Base-by-base conservation (phyloP, 2,888 invertebrate genomes). In the Trissolcus brochymenae region DNA sequence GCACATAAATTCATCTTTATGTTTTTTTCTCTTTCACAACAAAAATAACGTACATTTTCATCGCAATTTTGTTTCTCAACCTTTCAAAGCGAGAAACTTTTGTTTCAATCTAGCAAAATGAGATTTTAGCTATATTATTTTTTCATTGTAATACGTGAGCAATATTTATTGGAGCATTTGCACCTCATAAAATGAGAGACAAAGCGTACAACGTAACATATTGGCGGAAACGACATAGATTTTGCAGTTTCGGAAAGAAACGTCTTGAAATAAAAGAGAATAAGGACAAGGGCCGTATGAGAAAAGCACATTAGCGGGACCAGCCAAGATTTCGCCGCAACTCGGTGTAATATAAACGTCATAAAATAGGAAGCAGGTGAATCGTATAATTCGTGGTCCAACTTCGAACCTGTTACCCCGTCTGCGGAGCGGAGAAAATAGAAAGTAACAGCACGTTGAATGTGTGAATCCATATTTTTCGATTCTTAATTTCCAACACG, bases 361-460 rank as follows among this genome's bases (percentile, higher is more conserved):
- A 86, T 88, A 88, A 88, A 88, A 87, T 88, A 88, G 88, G 88
- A 86, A 87, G 84, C 88, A 88, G 88, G 88, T 88, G 88, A 88
- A 88, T 88, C 88, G 85, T 87, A 88, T 88, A 88, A 88, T 88
- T 88, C 84, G 86, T 79, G 82, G 83, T 79, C 82, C 82, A 81
- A 83, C 82, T 84, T 82, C 81, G 81, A 82, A 85, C 85, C 84
- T 84, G 86, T 86, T 86, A 83, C 85, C 84, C 51, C 51, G 61
- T 70, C 73, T 73, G 74, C 54, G 72, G 77, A 72, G 67, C 72
- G 55, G 72, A 75, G 79, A 68, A 76, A 79, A 80, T 73, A 80
- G 82, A 83, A 83, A 81, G 79, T 82, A 81, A 78, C 76, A 73
- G 65, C 73, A 66, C 81, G 78, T 71, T 77, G 81, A 80, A 65